Base-by-base conservation (phyloP, 1,140 invertebrate species). In the Ceratina australensis region DNA sequence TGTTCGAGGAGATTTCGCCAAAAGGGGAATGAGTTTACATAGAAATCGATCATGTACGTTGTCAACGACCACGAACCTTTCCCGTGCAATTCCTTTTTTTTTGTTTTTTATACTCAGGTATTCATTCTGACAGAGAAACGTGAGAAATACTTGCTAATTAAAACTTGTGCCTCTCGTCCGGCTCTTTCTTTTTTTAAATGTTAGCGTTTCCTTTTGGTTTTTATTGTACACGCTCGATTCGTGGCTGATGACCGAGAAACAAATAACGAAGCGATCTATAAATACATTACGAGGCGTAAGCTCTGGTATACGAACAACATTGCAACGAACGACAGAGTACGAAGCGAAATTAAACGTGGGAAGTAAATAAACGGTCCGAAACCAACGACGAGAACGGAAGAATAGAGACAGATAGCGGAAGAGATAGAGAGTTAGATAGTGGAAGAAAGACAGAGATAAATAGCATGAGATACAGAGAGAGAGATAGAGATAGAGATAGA, bases 241-340 rank as follows among this genome's bases (percentile, higher is more conserved):
- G 82, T 85, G 83, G 82, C 66, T 63, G 59, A 75, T 78, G 82
- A 84, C 60, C 28, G 76, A 72, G 15, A 66, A 78, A 64, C n/a
- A 76, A 65, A 64, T 78, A 73, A 78, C 88, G 22, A 90, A 89
- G 90, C 90, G 90, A 92, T 91, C 88, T 90, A 92, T 91, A 91
- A 92, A 92, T 91, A 92, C 89, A 92, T 87, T 90, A 91, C 89
- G 90, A 91, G 89, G 89, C 90, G 86, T 90, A 92, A 92, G 89
- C 91, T 92, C 90, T 83, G 85, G 68, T 87, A 89, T 86, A 89
- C 86, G 86, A 84, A 90, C 85, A 91, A 92, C 90, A 92, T 89
- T 87, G 89, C 89, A 88, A 89, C 82, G 85, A 78, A 91, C 80
- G 78, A 85, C 86, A 90, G 72, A 87, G 52, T 78, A 89, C 85